These are phyloP conservation scores for Conger conger DNA, from an alignment of 2,113 vertebrate genomes.

Conservation along the genomic window DNA sequence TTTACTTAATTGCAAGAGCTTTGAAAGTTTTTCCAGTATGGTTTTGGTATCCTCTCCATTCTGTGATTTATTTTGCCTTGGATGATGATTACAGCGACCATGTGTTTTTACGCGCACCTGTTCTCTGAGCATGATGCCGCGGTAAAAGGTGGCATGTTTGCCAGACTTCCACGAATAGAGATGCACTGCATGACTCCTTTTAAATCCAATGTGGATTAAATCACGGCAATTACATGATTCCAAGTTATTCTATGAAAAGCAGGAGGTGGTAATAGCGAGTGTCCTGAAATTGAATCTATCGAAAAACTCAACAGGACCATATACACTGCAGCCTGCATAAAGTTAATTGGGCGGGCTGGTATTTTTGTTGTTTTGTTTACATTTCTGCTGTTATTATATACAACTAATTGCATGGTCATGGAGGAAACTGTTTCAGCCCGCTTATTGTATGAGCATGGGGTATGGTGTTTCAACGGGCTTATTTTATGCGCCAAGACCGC, in stretches of 20 bases:
- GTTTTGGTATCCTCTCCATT: neutral
- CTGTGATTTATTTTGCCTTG: neutral
- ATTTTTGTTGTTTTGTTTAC: neutral
- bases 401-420: neutral
- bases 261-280: neutral
- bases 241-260: neutral
- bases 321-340: neutral
- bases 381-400: neutral
- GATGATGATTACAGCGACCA: neutral
- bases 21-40: neutral
- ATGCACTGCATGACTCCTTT: neutral
- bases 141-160: neutral
- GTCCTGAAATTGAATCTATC: neutral
- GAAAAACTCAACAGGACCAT: neutral
- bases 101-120: slow-evolving; percentile 22
- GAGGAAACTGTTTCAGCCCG: neutral
- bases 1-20: slow-evolving; percentile 1
- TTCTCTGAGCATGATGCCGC: neutral
- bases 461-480: neutral
- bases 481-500: neutral
- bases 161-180: neutral
- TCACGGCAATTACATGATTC: neutral
- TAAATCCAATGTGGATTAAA: neutral
- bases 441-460: neutral
- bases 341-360: too few relatives aligned